Evolutionary conservation across 2,797 vertebrate genomes (phyloP).

Genomic region (Tiaroga cobitis): DNA sequence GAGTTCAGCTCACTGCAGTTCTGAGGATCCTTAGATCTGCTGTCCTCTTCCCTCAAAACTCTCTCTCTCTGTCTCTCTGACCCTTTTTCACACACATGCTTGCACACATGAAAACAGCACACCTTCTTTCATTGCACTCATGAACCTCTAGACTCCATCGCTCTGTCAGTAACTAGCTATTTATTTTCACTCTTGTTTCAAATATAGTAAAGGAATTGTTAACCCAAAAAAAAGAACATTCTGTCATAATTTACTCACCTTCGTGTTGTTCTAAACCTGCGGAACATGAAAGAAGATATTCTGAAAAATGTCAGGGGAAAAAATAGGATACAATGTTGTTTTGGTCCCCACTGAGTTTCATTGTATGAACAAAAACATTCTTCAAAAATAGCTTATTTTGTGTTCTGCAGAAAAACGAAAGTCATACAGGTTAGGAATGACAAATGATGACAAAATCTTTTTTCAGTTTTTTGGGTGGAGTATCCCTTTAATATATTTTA

Average conservation of each 20-base stretch:
- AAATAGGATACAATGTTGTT: no score
- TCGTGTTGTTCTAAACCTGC: no score
- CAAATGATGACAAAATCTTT: not conserved
- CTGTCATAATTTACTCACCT: not conserved
- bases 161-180: not conserved
- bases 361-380: no score
- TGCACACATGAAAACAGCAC: slow-evolving; percentile 4
- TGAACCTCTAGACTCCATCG: not conserved
- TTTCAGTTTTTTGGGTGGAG: not conserved
- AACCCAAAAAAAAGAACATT: not conserved
- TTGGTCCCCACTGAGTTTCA: no score
- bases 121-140: not conserved
- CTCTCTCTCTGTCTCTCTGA: slow-evolving; percentile 13
- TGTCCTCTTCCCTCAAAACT: slow-evolving; percentile 32
- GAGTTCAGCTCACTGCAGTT: slow-evolving; percentile 29
- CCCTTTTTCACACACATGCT: slow-evolving; percentile 8
- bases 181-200: not conserved
- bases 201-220: not conserved
- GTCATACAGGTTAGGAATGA: not conserved
- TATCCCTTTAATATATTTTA: not conserved
- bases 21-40: slow-evolving; percentile 19
- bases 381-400: not conserved
- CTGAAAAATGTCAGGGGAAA: no score
- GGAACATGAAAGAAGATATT: no score
- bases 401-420: slow-evolving; percentile 7